Conservation (phyloP, 2,113 vertebrate species). For the Camelus dromedarius region DNA sequence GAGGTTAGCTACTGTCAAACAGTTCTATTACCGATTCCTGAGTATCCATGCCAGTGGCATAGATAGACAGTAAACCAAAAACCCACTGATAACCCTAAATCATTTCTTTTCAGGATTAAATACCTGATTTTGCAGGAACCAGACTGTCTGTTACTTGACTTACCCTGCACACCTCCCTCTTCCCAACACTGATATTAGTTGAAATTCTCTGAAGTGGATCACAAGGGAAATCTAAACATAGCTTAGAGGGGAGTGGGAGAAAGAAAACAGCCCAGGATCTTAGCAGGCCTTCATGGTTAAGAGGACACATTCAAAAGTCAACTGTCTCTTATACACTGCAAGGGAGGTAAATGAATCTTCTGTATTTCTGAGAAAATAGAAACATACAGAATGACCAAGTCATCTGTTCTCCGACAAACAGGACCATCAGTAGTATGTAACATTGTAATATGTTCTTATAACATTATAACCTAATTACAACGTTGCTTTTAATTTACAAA, state of each 20-base stretch:
- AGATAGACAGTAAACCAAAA: background rate
- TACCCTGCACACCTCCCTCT: background rate
- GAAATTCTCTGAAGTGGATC: background rate
- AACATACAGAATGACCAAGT: background rate
- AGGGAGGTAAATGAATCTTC: background rate
- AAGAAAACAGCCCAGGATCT: background rate
- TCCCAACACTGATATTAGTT: background rate
- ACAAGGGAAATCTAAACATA: background rate
- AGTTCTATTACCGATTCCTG: background rate
- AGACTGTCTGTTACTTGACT: background rate
- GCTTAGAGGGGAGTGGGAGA: background rate
- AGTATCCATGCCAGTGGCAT: too few relatives aligned
- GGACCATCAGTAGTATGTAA: background rate
- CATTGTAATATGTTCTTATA: background rate
- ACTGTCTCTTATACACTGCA: background rate
- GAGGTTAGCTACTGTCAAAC: background rate
- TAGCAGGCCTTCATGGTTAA: background rate
- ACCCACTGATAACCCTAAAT: background rate
- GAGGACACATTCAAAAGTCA: background rate
- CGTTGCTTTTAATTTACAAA: background rate
- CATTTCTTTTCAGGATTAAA: background rate
- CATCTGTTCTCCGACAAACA: background rate
- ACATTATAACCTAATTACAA: background rate
- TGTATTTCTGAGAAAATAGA: background rate
- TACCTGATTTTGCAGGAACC: background rate